Evolutionary conservation across 1,140 invertebrate genomes (phyloP).

Genomic region (Anastrepha ludens): DNA sequence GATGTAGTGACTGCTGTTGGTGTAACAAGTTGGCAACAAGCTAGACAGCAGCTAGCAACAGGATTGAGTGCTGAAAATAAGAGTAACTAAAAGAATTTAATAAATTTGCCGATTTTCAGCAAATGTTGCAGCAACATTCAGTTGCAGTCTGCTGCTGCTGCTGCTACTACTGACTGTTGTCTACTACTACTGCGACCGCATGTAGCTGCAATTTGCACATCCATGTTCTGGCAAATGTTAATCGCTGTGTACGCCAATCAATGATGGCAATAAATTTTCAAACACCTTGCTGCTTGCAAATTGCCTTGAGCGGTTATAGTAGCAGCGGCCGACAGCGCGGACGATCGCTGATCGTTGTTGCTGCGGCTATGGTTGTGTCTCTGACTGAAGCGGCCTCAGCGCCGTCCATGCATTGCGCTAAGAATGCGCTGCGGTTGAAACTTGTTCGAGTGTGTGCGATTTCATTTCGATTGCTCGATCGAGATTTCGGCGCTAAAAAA

Average conservation of each 20-base stretch:
- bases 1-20: background rate
- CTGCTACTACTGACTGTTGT: background rate
- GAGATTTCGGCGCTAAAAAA: background rate
- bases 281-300: constrained; percentile 1
- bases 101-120: constrained; percentile 36
- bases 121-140: constrained; percentile 40
- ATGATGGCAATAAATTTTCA: constrained; percentile 50
- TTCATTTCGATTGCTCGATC: background rate
- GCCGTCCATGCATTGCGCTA: background rate
- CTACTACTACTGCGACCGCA: background rate
- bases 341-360: background rate
- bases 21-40: constrained; percentile 42
- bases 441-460: background rate
- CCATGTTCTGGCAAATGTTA: constrained; percentile 49
- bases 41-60: background rate
- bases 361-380: background rate
- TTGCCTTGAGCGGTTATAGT: background rate
- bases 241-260: constrained; percentile 42
- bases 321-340: background rate
- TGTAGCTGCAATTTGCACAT: constrained; percentile 47
- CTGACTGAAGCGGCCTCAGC: background rate
- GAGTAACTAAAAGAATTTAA: constrained; percentile 36
- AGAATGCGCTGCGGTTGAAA: background rate
- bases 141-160: background rate
- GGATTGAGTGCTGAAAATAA: constrained; percentile 32